Evolutionary conservation across 2,797 vertebrate genomes (phyloP), one percentile per base, ranked within the genome.

Genomic region (Bovichtus variegatus): DNA sequence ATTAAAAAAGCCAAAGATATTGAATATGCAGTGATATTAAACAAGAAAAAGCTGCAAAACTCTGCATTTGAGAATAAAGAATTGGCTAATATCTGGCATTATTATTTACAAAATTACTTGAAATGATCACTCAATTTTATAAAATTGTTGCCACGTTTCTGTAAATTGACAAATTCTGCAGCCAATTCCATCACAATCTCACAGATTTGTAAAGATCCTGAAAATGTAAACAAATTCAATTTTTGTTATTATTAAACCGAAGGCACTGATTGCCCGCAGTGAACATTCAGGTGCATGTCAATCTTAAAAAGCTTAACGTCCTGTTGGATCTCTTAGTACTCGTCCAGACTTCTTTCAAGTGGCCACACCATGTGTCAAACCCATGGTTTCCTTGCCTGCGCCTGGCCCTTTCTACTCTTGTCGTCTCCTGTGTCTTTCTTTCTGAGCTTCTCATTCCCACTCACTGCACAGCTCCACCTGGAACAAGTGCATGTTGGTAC

Each of bases 401-500:
- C 36, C 25, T 50, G 34, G 34, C 29, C 76, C 66, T 64, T 57
- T 47, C 29, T 47, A 25, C 60, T 61, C 61, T 15, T 40, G 3
- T 46, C 41, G 55, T 27, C 64, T 58, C 36, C 31, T 51, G 1
- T 11, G 10, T 72, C 53, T 38, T 58, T 70, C 60, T 47, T 71
- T 51, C 50, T 34, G 40, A 64, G 62, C 73, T 57, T 66, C 65
- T 41, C 76, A 16, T 71, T 82, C 53, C 74, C 65, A 34, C 63
- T 72, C 21, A 16, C 55, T 67, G 44, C 82, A 41, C 71, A 46
- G 61, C 82, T 85, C 72, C 76, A 85, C 83, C 84, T 88, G 80
- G 73, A 83, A 77, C 81, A 78, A 87, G 93, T 95, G 92, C 95
- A 87, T 95, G 96, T 96, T 94, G 95, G 93, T 95, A 95, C 96